phyloP scores from a whole-genome alignment of 2,888 invertebrate genomes.

The Hedya salicella region DNA sequence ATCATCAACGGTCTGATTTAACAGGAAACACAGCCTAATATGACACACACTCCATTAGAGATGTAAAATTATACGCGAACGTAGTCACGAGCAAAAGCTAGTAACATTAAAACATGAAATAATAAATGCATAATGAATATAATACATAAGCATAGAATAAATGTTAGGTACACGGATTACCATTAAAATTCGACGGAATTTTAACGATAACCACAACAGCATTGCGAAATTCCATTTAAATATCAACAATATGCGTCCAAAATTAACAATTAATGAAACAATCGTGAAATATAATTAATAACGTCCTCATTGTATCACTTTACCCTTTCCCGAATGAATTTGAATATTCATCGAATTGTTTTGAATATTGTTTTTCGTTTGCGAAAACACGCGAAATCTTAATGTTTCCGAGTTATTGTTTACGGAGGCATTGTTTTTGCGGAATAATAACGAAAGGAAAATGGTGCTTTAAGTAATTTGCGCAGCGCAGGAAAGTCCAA shows the following conservation, averaged over 20 bases:
- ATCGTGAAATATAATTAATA: constrained; percentile 46
- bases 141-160: no score
- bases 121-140: no score
- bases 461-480: constrained; percentile 21
- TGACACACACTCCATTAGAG: no score
- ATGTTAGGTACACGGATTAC: no score
- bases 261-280: constrained; percentile 40
- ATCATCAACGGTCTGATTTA: no score
- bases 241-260: constrained; percentile 35
- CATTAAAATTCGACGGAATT: not conserved
- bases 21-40: no score
- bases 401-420: constrained; percentile 33
- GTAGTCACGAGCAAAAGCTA: no score
- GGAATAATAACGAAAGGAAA: constrained; percentile 24
- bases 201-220: constrained; percentile 31
- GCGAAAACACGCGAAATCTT: constrained; percentile 40
- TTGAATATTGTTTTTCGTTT: constrained; percentile 55
- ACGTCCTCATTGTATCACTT: constrained; percentile 34
- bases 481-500: not conserved
- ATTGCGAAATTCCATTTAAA: constrained; percentile 29
- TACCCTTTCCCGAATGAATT: constrained; percentile 57
- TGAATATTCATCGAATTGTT: constrained; percentile 62
- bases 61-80: no score
- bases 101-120: no score
- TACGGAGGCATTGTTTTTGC: constrained; percentile 28